Evolutionary conservation across 2,113 vertebrate species (phyloP).

Genomic region (Microtus oregoni): DNA sequence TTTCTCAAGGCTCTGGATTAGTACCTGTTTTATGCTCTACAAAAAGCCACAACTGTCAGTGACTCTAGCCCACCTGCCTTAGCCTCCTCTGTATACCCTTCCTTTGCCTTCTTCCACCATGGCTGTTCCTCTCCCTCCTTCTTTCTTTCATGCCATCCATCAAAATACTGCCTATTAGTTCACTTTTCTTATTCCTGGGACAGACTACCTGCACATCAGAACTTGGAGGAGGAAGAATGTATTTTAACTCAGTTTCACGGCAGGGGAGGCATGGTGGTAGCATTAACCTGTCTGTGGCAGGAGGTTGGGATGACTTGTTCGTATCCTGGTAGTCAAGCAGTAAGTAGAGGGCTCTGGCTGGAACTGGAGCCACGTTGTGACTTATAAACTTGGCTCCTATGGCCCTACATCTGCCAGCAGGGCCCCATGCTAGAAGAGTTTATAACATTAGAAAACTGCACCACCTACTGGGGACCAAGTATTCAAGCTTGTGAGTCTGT

Average conservation of each 20-base stretch:
- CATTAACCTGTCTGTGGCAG: not conserved
- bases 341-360: not conserved
- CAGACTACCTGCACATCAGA: not conserved
- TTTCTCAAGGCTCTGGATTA: too few species aligned
- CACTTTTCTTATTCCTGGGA: not conserved
- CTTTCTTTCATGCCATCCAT: not conserved
- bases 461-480: not conserved
- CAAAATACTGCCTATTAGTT: not conserved
- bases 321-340: not conserved
- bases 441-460: not conserved
- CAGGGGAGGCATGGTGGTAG: not conserved
- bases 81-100: not conserved
- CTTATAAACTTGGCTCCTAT: not conserved
- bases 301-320: not conserved
- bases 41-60: not conserved
- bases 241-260: not conserved
- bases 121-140: fast-evolving
- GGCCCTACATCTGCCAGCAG: not conserved
- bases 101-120: not conserved
- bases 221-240: not conserved
- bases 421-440: not conserved
- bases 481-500: not conserved
- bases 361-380: not conserved
- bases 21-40: not conserved
- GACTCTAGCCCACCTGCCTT: not conserved